phyloP scores from a whole-genome alignment of 1,140 invertebrate genomes.

The Euwallacea fornicatus region DNA sequence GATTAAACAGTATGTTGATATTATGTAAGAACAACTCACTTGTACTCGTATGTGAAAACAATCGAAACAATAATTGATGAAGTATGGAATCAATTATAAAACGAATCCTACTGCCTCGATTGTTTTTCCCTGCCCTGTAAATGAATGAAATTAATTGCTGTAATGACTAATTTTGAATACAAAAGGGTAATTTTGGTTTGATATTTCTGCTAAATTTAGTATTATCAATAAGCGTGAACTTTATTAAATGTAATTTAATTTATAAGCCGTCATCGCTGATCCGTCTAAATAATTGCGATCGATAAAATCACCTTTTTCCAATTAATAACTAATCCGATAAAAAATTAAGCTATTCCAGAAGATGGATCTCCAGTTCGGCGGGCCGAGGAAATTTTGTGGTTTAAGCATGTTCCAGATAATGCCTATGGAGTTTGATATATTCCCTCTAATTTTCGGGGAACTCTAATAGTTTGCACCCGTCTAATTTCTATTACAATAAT shows the following conservation, averaged over 20 bases:
- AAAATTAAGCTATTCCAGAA: slow-evolving; percentile 1
- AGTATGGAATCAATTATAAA: slow-evolving; percentile 7
- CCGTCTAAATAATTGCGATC: neutral
- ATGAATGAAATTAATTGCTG: slow-evolving; percentile 18
- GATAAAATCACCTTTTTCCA: neutral
- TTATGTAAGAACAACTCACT: too few relatives aligned
- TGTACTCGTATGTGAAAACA: too few relatives aligned
- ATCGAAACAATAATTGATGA: too few relatives aligned
- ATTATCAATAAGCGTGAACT: slow-evolving; percentile 5
- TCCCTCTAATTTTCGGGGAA: slow-evolving; percentile 33
- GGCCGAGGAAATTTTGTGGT: slow-evolving; percentile 33
- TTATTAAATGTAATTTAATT: slow-evolving; percentile 14
- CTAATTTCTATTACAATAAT: slow-evolving; percentile 38
- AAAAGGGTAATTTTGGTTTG: slow-evolving; percentile 14
- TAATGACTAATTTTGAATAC: slow-evolving; percentile 15
- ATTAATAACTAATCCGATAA: neutral
- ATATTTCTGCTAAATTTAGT: slow-evolving; percentile 13
- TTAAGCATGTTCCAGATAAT: slow-evolving; percentile 29
- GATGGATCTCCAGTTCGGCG: slow-evolving; percentile 16
- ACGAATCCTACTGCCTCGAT: neutral
- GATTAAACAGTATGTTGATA: too few relatives aligned
- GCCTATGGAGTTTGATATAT: slow-evolving; percentile 30
- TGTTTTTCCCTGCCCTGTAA: slow-evolving; percentile 15
- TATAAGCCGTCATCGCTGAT: slow-evolving; percentile 5
- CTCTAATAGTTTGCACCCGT: slow-evolving; percentile 25